Evolutionary conservation across 1,140 invertebrate species (phyloP), one percentile per base, ranked within the genome.

Genomic region (Psilanteris sp.): DNA sequence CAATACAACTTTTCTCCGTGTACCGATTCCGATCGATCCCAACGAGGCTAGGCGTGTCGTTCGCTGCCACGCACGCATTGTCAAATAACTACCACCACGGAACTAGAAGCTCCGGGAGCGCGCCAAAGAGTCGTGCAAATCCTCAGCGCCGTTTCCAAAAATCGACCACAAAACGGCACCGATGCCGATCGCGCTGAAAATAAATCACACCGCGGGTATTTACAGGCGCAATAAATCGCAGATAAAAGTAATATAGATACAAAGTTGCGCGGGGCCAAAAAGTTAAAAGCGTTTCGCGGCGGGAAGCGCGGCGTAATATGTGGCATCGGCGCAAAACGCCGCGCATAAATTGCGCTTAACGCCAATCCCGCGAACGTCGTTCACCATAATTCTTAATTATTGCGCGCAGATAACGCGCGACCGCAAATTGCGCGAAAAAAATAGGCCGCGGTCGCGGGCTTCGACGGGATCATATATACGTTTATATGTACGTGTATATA

Each of bases 181-280:
- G n/a, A n/a, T n/a, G n/a, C 9, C n/a, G 43, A 29, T 15, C 43
- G 18, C 26, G 48, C 13, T 27, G 37, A 29, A 26, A 37, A 20
- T 18, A 29, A 39, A 62, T 10, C 22, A 29, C 39, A 22, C 4
- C 10, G 24, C 4, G 29, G 5, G 50, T 24, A 39, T 48, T 68
- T 57, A 15, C 22, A 4, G 13, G 31, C 7, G 55, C 67, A 43
- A 55, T 71, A 55, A 62, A 62, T 70, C 6, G 36, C 7, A 37
- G 55, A 71, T 62, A 71, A 71, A 71, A 54, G 55, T 71, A 54
- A 62, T 71, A 55, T 55, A 71, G 55, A 55, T 71, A 71, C 67
- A 54, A 62, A 61, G 29, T 71, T 71, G 32, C 9, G 39, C 27
- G 26, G 36, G 22, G 39, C 48, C 46, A 24, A 62, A 62, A 62